A percentile compares a stretch with the other conserved stretches of the same genome.
Evolutionary conservation across 2,797 vertebrate genomes (phyloP).

Genomic region (Danio aesculapii): DNA sequence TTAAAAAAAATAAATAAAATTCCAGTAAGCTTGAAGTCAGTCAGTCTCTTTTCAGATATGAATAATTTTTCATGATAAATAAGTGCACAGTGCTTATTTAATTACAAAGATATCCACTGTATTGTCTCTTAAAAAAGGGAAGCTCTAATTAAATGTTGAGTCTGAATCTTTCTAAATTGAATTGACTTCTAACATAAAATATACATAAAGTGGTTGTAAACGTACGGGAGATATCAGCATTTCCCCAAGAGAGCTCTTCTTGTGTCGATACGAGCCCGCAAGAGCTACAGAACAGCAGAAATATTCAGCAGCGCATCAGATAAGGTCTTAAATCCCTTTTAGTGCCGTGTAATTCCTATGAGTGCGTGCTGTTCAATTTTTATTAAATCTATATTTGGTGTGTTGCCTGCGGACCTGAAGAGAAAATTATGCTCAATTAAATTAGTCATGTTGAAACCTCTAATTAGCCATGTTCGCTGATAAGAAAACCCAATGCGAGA

Average conservation of each 20-base stretch:
- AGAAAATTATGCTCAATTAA: conserved; percentile 55
- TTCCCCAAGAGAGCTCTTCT: conserved; percentile 21
- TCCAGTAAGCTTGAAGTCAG: too few species aligned
- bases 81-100: conserved; percentile 15
- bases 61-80: conserved; percentile 3
- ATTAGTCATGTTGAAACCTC: conserved; percentile 57
- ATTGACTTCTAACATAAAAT: conserved; percentile 10
- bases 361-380: conserved; percentile 32
- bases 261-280: background rate
- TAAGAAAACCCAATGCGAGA: conserved; percentile 53
- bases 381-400: conserved; percentile 53
- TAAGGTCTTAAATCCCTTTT: conserved; percentile 58
- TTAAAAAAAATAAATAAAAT: too few species aligned
- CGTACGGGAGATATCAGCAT: background rate
- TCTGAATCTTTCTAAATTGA: background rate
- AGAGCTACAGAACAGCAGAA: conserved; percentile 16
- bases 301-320: conserved; percentile 43
- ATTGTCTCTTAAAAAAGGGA: background rate
- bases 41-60: background rate
- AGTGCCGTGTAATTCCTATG: conserved; percentile 49
- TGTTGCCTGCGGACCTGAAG: conserved; percentile 49
- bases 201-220: conserved; percentile 4
- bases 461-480: conserved; percentile 57
- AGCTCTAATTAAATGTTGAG: background rate
- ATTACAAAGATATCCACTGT: background rate